Evolutionary conservation across 2,113 vertebrate species (phyloP), one percentile per base, ranked within the genome.

Genomic region (Orthochromis indermauri): DNA sequence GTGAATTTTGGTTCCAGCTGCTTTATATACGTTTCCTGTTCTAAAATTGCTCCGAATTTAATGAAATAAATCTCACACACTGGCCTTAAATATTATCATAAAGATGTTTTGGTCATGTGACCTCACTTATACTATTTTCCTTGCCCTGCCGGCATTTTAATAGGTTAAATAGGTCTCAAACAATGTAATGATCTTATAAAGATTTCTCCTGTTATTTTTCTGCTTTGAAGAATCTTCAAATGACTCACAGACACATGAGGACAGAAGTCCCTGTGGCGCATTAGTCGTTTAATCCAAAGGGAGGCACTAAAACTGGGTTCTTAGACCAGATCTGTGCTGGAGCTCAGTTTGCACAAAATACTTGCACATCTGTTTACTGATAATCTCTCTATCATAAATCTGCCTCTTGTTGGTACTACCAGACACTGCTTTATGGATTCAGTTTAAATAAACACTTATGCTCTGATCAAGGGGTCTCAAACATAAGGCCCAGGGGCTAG

Each of bases 31-130:
- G 1, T 19, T 78, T 49, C 16, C 26, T 49, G 24, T 76, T 47
- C 71, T 76, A 12, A 76, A 76, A 76, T 76, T 47, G 14, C 14
- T 76, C 24, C 1, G 10, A 31, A 31, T 78, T 31, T 4, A 78
- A n/a, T 0, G 0, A 2, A 49, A 78, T 17, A 28, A n/a, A 49
- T 12, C 17, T 26, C 71, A 78, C 1, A 78, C 71, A 78, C 17
- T 49, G 16, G 1, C 10, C 24, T 31, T 49, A 8, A 31, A 0
- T 49, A 78, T 31, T 12, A 49, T 19, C 40, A 49, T 31, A 13
- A 49, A 49, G 45, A 78, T 31, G 45, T 13, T 78, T 78, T 78
- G 26, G 24, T 78, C 45, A n/a, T 78, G 26, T 51, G 24, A 78
- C 73, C 45, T 78, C 45, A 31, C 45, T n/a, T 78, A 31, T 8